These are phyloP conservation scores for Alouatta caraya DNA, from an alignment of 2,797 vertebrate species.

Conservation along the genomic window DNA sequence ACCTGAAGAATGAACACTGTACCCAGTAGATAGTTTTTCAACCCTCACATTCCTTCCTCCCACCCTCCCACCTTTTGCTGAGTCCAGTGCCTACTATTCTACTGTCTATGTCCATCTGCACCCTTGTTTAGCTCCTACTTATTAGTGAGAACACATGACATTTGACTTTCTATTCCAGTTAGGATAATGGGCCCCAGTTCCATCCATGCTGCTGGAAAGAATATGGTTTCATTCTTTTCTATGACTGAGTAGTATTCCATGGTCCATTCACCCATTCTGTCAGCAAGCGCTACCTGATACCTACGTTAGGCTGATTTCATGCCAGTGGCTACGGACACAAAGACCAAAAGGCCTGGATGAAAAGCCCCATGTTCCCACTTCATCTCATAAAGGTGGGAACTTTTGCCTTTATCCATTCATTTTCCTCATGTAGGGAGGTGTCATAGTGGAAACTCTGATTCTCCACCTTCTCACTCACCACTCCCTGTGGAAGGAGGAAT, in stretches of 20 bases:
- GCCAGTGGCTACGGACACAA: background rate
- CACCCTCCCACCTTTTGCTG: background rate
- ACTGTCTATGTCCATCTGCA: background rate
- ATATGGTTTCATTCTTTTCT: background rate
- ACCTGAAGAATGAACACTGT: background rate
- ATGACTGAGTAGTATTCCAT: background rate
- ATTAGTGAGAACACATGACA: background rate
- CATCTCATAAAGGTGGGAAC: background rate
- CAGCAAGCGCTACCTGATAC: background rate
- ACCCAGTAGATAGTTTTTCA: background rate
- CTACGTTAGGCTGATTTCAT: background rate
- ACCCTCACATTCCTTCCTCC: background rate
- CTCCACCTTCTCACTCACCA: background rate
- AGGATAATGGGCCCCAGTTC: background rate
- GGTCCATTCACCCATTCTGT: background rate
- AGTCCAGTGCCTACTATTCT: background rate
- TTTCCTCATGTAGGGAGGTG: background rate
- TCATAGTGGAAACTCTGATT: background rate
- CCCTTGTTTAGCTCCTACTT: background rate
- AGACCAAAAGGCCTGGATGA: background rate
- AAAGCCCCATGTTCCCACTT: background rate
- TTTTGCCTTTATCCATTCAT: background rate
- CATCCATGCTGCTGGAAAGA: background rate
- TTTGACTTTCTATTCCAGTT: background rate
- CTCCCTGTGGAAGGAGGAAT: background rate